Conservation (phyloP, 2,888 invertebrate genomes). For the Plebejus melissa region DNA sequence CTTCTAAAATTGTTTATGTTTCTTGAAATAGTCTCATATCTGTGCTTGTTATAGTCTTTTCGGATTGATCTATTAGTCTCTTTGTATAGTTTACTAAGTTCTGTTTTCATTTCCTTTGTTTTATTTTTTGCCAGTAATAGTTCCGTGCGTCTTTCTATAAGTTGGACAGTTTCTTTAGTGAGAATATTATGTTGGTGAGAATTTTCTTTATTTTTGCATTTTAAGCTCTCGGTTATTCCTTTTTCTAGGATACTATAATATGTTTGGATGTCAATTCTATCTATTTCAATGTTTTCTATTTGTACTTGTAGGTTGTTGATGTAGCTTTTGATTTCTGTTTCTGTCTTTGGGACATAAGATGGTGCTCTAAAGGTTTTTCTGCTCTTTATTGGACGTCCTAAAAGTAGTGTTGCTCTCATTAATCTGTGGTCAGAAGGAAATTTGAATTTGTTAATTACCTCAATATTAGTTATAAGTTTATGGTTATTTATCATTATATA, state of each 20-base stretch:
- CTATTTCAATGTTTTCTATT: no score
- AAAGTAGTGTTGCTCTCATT: neutral
- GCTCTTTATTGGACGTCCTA: neutral
- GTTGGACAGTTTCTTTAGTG: no score
- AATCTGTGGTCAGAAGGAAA: neutral
- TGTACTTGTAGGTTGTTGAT: no score
- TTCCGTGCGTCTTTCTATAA: no score
- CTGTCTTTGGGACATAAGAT: conserved; percentile 14
- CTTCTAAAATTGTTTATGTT: conserved; percentile 35
- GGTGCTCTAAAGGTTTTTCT: neutral
- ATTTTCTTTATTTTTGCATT: no score
- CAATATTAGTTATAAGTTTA: neutral
- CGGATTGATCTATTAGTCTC: neutral
- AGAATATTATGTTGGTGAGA: no score
- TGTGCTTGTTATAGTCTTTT: conserved; percentile 31
- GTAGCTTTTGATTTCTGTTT: conserved; percentile 23
- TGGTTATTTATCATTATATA: neutral
- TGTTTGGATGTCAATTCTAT: no score
- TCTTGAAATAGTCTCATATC: conserved; percentile 31
- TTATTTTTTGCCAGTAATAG: no score
- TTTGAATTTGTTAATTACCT: neutral
- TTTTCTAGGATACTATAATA: no score
- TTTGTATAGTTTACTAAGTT: no score
- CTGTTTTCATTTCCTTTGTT: no score
- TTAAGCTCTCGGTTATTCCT: no score